These are phyloP conservation scores for Prochilodus magdalenae DNA, from an alignment of 2,113 vertebrate genomes.

Conservation along the genomic window DNA sequence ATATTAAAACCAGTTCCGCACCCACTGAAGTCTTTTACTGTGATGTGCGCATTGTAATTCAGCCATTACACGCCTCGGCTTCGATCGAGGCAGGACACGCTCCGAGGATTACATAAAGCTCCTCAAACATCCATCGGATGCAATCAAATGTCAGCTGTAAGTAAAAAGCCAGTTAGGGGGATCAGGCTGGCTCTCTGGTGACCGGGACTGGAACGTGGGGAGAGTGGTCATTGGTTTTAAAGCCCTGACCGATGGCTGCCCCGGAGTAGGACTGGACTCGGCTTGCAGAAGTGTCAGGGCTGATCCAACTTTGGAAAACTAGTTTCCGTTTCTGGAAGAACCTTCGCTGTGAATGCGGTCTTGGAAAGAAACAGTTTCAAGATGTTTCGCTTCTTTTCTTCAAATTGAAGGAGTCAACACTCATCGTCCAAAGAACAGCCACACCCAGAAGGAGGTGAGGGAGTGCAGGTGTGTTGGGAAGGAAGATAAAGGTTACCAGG, in stretches of 20 bases:
- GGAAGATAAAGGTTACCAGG: no score
- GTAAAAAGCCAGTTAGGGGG: slow-evolving; percentile 20
- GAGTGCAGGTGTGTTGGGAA: no score
- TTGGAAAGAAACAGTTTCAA: no score
- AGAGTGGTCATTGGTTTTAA: neutral
- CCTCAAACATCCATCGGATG: slow-evolving; percentile 21
- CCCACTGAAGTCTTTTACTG: slow-evolving; percentile 11
- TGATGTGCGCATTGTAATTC: slow-evolving; percentile 18
- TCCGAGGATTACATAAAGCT: slow-evolving; percentile 11
- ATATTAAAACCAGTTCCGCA: slow-evolving; percentile 22
- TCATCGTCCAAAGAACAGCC: no score
- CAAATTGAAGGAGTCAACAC: no score
- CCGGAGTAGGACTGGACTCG: no score
- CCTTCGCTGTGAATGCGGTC: no score
- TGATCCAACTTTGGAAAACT: no score
- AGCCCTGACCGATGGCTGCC: neutral
- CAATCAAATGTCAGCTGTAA: slow-evolving; percentile 42
- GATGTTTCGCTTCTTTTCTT: no score
- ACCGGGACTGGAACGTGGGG: neutral
- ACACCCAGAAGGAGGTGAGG: no score
- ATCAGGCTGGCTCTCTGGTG: slow-evolving; percentile 13
- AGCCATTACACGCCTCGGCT: slow-evolving; percentile 11
- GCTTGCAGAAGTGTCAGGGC: no score
- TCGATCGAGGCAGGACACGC: slow-evolving; percentile 6
- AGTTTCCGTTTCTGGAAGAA: no score